Percentiles rank a stretch among this genome's conserved stretches.
phyloP scores from a whole-genome alignment of 2,888 invertebrate genomes.

The Aricia artaxerxes region DNA sequence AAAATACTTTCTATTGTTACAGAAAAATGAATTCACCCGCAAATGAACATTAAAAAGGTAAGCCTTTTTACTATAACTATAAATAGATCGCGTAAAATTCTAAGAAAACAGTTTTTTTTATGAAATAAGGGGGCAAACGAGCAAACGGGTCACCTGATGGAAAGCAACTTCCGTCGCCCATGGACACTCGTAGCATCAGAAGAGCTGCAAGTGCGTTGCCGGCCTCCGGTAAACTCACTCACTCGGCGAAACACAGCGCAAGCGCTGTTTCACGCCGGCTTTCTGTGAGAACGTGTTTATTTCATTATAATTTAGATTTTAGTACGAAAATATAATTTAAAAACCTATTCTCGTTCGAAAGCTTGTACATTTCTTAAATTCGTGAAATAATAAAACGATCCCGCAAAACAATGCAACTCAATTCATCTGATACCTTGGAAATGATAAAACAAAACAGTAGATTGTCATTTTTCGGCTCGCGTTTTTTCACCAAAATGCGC shows the following conservation, averaged over 20 bases:
- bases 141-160: too few relatives aligned
- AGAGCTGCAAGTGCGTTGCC: too few relatives aligned
- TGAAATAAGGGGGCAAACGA: too few relatives aligned
- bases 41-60: conserved; percentile 28
- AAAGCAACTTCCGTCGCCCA: too few relatives aligned
- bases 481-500: conserved; percentile 18
- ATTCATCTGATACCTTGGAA: conserved; percentile 12
- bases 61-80: background rate
- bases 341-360: background rate
- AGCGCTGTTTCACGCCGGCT: too few relatives aligned
- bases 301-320: background rate
- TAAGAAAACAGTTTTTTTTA: background rate
- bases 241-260: too few relatives aligned
- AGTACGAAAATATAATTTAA: background rate
- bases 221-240: too few relatives aligned
- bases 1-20: conserved; percentile 14
- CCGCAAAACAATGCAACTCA: background rate
- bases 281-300: too few relatives aligned
- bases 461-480: conserved; percentile 17
- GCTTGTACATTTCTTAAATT: background rate
- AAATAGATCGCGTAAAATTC: background rate
- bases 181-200: too few relatives aligned
- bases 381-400: background rate
- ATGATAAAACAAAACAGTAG: background rate
- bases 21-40: conserved; percentile 1